phyloP scores from a whole-genome alignment of 2,113 vertebrate genomes.

The Thamnophis sirtalis region DNA sequence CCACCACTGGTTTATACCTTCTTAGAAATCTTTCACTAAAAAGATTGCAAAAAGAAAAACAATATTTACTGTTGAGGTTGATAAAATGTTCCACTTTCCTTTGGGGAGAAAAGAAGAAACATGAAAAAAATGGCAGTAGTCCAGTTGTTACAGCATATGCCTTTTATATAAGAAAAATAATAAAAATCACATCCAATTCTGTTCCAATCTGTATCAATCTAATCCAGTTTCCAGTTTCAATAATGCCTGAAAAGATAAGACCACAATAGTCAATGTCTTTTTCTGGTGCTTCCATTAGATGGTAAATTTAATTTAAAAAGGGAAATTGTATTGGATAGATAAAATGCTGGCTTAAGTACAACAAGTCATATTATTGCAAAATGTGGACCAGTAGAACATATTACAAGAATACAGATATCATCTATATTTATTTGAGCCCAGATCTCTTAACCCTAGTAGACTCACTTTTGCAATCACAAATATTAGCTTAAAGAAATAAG shows the following conservation, averaged over 20 bases:
- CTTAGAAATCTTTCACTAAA: background rate
- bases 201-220: background rate
- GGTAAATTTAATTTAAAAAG: background rate
- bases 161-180: background rate
- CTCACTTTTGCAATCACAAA: background rate
- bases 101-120: background rate
- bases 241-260: background rate
- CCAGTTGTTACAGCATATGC: background rate
- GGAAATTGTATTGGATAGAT: background rate
- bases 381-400: background rate
- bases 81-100: background rate
- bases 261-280: background rate
- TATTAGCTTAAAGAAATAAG: background rate
- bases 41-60: background rate
- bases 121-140: background rate
- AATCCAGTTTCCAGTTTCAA: background rate
- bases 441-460: background rate
- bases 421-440: background rate
- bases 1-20: no score
- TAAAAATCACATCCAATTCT: background rate
- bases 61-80: background rate
- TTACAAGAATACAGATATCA: background rate
- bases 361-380: background rate
- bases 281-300: background rate
- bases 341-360: background rate